Base-by-base conservation (phyloP, 2,113 vertebrate species). In the Carettochelys insculpta region DNA sequence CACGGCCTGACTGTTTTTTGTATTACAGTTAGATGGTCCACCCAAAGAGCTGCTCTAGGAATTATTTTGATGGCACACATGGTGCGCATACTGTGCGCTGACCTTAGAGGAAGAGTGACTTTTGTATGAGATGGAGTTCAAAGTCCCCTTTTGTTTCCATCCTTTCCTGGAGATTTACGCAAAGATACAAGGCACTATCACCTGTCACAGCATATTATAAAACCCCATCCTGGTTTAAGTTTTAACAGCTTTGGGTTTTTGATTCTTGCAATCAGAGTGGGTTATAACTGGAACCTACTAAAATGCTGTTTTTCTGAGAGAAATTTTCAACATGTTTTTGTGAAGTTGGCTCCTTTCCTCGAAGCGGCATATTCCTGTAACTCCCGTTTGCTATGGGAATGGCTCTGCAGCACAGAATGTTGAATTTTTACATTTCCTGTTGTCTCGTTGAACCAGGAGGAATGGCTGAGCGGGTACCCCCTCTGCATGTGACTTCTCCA, bases 291-390 rank as follows among this genome's bases (percentile, higher is more conserved):
- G 3, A 34, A 51, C 11, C 11, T 8, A 7, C 11, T 0, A 11
- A 3, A 7, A 5, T 5, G 58, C 77, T 2, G 1, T 10, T 3
- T 41, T 27, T 45, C 27, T 48, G 4, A 2, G 13, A 3, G 6
- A 65, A 13, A 41, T 14, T 31, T 54, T 50, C 41, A 4, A 38
- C 9, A 3, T 2, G 0, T 24, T 31, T 51, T 43, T 2, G 43
- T 56, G 61, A 73, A 80, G 79, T 12, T 3, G 1, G 11, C 31
- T 41, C 50, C 48, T 79, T 53, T 43, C 1, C 3, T 11, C 22
- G 1, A 8, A 2, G 2, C 41, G 29, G 34, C 47, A 41, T 47
- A 43, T 51, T 8, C 27, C 43, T 24, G 86, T 65, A 29, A 43
- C 11, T 10, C 11, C 11, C 24, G 25, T 25, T 19, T 24, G 41